A percentile compares a stretch with the other conserved stretches of the same genome.
Evolutionary conservation across 53 echinoderm and acorn worm genomes (phyloP).

Genomic region (Hippasteria phrygiana): DNA sequence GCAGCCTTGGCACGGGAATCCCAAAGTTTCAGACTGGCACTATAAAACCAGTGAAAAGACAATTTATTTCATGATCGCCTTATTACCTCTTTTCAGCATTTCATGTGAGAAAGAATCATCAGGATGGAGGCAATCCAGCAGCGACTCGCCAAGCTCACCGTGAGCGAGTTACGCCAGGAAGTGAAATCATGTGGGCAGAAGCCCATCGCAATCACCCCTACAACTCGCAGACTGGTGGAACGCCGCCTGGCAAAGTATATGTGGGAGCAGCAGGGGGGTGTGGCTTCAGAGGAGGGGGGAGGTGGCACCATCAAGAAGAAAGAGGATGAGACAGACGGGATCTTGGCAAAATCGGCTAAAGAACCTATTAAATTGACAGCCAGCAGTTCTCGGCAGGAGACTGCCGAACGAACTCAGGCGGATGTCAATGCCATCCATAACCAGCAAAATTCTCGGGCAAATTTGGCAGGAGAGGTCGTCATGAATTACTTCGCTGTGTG

Average conservation of each 20-base stretch:
- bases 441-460: neutral
- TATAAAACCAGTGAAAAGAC: too few species aligned
- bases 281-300: neutral
- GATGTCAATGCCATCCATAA: slow-evolving; percentile 1
- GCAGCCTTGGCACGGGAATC: too few species aligned
- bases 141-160: slow-evolving; percentile 68
- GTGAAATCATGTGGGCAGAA: slow-evolving; percentile 72
- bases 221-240: slow-evolving; percentile 81
- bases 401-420: neutral
- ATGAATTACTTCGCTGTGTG: slow-evolving; percentile 76
- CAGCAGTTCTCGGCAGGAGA: too few species aligned
- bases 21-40: too few species aligned
- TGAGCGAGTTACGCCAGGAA: slow-evolving; percentile 64
- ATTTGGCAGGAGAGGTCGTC: slow-evolving; percentile 21
- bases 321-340: neutral
- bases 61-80: too few species aligned
- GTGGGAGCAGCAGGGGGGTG: slow-evolving; percentile 37
- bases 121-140: slow-evolving; percentile 76
- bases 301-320: neutral
- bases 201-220: slow-evolving; percentile 77
- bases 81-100: neutral
- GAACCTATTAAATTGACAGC: too few species aligned
- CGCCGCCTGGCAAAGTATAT: slow-evolving; percentile 77
- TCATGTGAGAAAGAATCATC: neutral
- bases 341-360: too few species aligned